A percentile compares a stretch with the other conserved stretches of the same genome.
Evolutionary conservation across 2,113 vertebrate species (phyloP).

Genomic region (Neomonachus schauinslandi): DNA sequence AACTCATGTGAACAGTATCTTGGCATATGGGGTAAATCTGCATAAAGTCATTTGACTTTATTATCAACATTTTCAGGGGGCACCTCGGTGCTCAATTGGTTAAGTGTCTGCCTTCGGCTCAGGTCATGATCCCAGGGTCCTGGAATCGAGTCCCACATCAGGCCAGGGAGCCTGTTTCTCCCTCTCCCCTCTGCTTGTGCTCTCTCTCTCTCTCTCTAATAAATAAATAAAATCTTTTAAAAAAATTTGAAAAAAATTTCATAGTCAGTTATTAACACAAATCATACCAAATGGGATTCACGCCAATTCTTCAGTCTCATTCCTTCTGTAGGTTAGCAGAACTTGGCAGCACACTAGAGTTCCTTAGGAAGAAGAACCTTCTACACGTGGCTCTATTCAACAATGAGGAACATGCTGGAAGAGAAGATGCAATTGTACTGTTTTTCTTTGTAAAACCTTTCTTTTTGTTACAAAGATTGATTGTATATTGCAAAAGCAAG

Average conservation of each 20-base stretch:
- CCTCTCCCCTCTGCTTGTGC: background rate
- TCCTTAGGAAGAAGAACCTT: background rate
- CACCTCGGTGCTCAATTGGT: too few relatives aligned
- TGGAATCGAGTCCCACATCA: background rate
- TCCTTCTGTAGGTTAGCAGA: background rate
- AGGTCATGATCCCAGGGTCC: background rate
- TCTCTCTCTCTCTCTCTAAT: background rate
- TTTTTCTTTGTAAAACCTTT: constrained; percentile 27
- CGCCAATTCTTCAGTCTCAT: background rate
- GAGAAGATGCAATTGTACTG: background rate
- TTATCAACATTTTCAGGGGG: background rate
- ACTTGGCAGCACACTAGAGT: background rate
- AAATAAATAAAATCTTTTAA: background rate
- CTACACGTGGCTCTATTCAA: background rate
- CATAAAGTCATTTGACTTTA: background rate
- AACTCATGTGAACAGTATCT: background rate
- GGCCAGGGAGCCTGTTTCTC: background rate
- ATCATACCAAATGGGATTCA: background rate
- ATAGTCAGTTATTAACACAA: background rate
- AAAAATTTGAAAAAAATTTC: background rate
- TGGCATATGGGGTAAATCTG: background rate
- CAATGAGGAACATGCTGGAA: background rate
- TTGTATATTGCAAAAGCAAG: background rate
- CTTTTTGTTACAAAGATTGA: background rate
- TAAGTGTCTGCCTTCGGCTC: background rate